Evolutionary conservation across 2,113 vertebrate genomes (phyloP).

Genomic region (Oceanodroma tethys): DNA sequence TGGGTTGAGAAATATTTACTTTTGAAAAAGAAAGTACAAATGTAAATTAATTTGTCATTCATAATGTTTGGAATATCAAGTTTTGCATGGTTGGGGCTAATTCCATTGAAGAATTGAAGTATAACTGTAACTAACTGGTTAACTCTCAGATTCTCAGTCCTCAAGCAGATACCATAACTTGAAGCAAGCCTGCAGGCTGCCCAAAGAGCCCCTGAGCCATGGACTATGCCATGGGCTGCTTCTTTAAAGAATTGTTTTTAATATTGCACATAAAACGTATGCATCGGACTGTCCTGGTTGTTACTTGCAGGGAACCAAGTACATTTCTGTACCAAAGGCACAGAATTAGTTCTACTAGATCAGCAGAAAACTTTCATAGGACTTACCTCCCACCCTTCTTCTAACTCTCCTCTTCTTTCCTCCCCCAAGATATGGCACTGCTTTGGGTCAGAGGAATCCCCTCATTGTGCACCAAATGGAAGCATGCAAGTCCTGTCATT

Average conservation of each 20-base stretch:
- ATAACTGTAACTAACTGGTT: not conserved
- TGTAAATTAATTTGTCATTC: not conserved
- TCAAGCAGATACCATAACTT: not conserved
- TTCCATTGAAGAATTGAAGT: not conserved
- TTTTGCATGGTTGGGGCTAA: not conserved
- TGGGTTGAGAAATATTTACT: not conserved
- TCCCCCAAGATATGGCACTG: not conserved
- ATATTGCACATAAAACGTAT: not conserved
- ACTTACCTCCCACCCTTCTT: not conserved
- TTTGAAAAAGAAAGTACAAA: not conserved
- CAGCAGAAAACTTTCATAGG: not conserved
- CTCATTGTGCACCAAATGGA: not conserved
- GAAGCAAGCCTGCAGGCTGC: not conserved
- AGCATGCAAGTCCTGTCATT: not conserved
- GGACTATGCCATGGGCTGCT: not conserved
- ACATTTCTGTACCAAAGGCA: not conserved
- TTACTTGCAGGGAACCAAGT: not conserved
- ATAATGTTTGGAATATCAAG: not conserved
- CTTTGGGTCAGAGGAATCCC: not conserved
- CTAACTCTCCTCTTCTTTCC: not conserved
- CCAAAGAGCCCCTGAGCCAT: not conserved
- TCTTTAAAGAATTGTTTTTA: not conserved
- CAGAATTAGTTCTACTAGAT: not conserved
- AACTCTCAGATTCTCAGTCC: not conserved
- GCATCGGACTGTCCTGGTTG: not conserved